Evolutionary conservation across 2,797 vertebrate genomes (phyloP), one percentile per base, ranked within the genome.

Genomic region (Spondyliosoma cantharus): DNA sequence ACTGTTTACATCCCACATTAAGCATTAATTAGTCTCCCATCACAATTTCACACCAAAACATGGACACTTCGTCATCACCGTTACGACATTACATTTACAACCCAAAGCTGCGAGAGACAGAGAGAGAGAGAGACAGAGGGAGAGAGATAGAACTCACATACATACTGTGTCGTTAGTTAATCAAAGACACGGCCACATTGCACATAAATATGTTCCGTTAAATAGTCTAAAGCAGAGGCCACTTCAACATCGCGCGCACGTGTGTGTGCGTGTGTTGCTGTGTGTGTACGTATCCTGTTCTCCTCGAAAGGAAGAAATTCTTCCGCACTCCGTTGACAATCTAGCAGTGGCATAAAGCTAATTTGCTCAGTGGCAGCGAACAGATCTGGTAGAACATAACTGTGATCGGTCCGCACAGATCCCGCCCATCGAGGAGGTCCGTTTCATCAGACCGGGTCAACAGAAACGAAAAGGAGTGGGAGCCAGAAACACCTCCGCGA

Each of bases 171-270:
- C 45, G 11, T 70, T 37, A 37, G 32, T 60, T 54, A 50, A 79
- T 50, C 37, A 37, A 9, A 11, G 37, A 37, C 6, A 29, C 32
- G 78, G 76, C 75, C 74, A 74, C 81, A 91, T 90, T 91, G 90
- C 90, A 93, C 91, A 90, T 91, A 90, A 87, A 89, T 90, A 90
- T 88, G 86, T 81, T 82, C 76, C 76, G 54, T 91, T 90, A 89
- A 90, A 90, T 91, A 37, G 37, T 9, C 37, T 37, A 89, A 91
- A 87, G 73, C 66, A 74, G 63, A 49, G 43, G 43, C 48, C 70
- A 43, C n/a, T 25, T 73, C 49, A 32, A 80, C 64, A 56, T 24
- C 27, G 12, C 13, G 22, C 46, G 45, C 46, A 11, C 19, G 25
- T 32, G 16, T 29, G 25, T 59, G 70, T 58, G 68, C 61, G 58